A percentile compares a stretch with the other conserved stretches of the same genome.
Evolutionary conservation across 2,113 vertebrate genomes (phyloP).

Genomic region (Benitochromis conjunctus): DNA sequence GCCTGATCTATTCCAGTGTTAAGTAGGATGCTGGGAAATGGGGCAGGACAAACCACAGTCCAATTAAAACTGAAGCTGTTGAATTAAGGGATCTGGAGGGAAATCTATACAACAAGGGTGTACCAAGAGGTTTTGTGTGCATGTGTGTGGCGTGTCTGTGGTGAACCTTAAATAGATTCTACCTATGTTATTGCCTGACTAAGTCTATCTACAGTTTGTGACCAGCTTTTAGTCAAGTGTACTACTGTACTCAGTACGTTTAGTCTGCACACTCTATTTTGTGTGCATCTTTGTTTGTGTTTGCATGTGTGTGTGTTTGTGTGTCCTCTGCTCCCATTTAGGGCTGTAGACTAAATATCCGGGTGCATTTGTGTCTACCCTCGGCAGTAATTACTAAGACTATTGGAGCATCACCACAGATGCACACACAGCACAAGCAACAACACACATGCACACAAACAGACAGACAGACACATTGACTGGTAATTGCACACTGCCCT

Average conservation of each 20-base stretch:
- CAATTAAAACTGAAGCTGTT: conserved; percentile 62
- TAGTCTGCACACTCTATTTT: neutral
- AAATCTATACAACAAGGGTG: conserved; percentile 43
- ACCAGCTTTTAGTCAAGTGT: conserved; percentile 21
- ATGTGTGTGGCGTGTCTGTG: neutral
- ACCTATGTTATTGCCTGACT: conserved; percentile 9
- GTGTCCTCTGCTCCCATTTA: conserved; percentile 14
- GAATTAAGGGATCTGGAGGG: conserved; percentile 56
- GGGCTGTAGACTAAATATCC: conserved; percentile 45
- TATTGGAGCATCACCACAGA: conserved; percentile 42
- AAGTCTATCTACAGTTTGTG: neutral
- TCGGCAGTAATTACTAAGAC: conserved; percentile 56
- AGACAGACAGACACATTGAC: conserved; percentile 17
- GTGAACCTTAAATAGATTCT: conserved; percentile 3
- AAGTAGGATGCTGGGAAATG: conserved; percentile 45
- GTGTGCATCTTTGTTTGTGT: neutral
- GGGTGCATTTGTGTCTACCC: conserved; percentile 41
- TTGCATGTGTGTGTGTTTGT: neutral
- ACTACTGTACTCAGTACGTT: neutral
- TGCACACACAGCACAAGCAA: neutral
- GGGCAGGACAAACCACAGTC: conserved; percentile 44
- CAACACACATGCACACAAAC: neutral
- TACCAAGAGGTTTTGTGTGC: neutral
- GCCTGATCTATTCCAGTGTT: conserved; percentile 39
- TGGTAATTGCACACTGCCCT: conserved; percentile 32